Evolutionary conservation across 2,797 vertebrate species (phyloP).

Genomic region (Urophycis tenuis): DNA sequence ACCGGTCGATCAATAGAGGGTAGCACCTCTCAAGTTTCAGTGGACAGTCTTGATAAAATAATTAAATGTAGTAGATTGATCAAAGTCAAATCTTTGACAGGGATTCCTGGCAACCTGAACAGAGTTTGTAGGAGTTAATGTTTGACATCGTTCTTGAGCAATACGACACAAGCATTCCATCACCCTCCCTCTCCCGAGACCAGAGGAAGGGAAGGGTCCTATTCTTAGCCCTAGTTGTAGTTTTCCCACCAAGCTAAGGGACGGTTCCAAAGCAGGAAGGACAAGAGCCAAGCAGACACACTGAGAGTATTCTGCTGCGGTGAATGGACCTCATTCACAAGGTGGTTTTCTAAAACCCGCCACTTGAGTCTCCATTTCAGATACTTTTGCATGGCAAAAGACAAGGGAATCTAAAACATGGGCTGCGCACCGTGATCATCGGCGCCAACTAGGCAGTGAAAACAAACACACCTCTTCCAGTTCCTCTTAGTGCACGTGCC

Average conservation of each 20-base stretch:
- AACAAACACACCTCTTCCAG: conserved; percentile 18
- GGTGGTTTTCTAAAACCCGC: conserved; percentile 16
- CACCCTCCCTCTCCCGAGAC: conserved; percentile 3
- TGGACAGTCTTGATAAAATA: neutral
- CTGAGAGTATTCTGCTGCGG: conserved; percentile 33
- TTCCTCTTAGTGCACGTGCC: conserved; percentile 22
- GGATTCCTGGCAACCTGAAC: conserved; percentile 22
- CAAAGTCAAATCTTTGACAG: neutral
- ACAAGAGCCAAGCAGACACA: conserved; percentile 43
- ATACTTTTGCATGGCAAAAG: neutral
- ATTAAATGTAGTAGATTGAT: neutral
- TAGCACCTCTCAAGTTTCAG: conserved; percentile 9
- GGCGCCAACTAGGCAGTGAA: conserved; percentile 16
- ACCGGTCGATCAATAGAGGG: neutral
- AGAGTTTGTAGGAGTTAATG: conserved; percentile 14
- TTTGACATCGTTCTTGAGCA: conserved; percentile 13
- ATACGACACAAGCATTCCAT: conserved; percentile 23
- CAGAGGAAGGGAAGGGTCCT: conserved; percentile 25
- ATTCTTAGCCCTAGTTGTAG: conserved; percentile 46
- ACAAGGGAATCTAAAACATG: conserved; percentile 6
- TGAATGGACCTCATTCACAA: conserved; percentile 54
- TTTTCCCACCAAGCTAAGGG: conserved; percentile 37
- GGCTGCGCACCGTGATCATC: conserved; percentile 18
- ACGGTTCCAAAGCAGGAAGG: conserved; percentile 39
- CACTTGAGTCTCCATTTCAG: neutral